A percentile compares a stretch with the other conserved stretches of the same genome.
Conservation (phyloP, 2,888 invertebrate species). For the Epistrophe grossulariae region DNA sequence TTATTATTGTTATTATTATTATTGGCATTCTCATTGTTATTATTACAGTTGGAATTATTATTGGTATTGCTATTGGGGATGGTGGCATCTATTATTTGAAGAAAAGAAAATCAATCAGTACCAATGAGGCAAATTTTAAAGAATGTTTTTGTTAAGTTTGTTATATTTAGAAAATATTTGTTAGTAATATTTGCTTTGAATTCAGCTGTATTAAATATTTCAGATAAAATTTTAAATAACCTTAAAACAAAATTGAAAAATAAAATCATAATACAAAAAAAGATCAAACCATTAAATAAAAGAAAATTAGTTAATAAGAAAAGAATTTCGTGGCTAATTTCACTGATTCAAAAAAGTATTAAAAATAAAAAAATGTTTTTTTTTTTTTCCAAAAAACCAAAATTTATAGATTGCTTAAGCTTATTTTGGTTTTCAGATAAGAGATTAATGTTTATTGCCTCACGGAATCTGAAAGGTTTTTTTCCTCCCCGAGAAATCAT, state of each 20-base stretch:
- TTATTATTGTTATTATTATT: slow-evolving; percentile 65
- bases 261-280: background rate
- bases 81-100: slow-evolving; percentile 54
- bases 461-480: no score
- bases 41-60: slow-evolving; percentile 53
- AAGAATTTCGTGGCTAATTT: no score
- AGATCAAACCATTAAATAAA: background rate
- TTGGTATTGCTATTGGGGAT: slow-evolving; percentile 32
- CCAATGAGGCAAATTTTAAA: background rate
- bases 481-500: no score
- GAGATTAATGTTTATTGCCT: no score
- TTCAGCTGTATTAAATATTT: background rate
- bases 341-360: no score
- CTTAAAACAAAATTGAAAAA: background rate
- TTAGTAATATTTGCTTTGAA: slow-evolving; percentile 18
- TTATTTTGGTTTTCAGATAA: no score
- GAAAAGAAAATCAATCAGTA: background rate
- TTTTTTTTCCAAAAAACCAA: no score
- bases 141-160: slow-evolving; percentile 26
- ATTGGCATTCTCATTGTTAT: slow-evolving; percentile 69
- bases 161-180: background rate
- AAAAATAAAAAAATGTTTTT: no score
- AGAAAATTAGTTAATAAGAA: background rate
- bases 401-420: no score
- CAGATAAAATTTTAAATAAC: background rate